phyloP scores from a whole-genome alignment of 1,140 invertebrate species.

The Brachionus rubens region DNA sequence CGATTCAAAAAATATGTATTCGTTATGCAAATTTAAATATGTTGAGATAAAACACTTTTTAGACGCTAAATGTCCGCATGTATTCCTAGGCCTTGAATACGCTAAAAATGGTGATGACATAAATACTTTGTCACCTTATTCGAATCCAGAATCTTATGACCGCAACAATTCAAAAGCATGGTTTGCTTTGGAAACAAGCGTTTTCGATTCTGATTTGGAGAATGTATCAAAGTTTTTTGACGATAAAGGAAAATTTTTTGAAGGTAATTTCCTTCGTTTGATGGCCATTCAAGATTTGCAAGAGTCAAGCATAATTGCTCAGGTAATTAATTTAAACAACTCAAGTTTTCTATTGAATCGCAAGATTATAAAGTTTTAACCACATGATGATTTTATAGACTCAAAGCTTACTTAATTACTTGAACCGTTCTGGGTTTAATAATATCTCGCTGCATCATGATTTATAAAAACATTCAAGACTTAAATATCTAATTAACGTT shows the following conservation, averaged over 20 bases:
- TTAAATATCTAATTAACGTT: too few relatives aligned
- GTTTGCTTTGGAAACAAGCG: slow-evolving; percentile 43
- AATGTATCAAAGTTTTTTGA: background rate
- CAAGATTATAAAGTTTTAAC: too few relatives aligned
- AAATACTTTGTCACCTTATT: slow-evolving; percentile 7
- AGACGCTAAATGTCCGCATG: slow-evolving; percentile 4
- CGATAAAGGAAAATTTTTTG: slow-evolving; percentile 28
- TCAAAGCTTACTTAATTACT: too few relatives aligned
- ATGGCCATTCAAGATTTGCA: slow-evolving; percentile 39
- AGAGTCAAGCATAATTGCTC: slow-evolving; percentile 41
- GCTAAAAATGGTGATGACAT: background rate
- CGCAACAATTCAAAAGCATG: background rate
- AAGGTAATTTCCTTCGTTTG: slow-evolving; percentile 40
- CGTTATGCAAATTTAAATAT: slow-evolving; percentile 32
- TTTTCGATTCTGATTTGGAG: background rate
- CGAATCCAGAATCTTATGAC: slow-evolving; percentile 3
- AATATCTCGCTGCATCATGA: too few relatives aligned
- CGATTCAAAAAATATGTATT: slow-evolving; percentile 21
- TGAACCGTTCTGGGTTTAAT: too few relatives aligned
- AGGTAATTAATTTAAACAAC: background rate
- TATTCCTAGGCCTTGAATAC: slow-evolving; percentile 29
- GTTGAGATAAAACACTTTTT: slow-evolving; percentile 2
- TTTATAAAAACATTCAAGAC: too few relatives aligned
- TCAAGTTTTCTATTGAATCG: background rate
- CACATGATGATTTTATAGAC: too few relatives aligned